phyloP scores from a whole-genome alignment of 2,888 invertebrate species.

The Notocelia uddmanniana region DNA sequence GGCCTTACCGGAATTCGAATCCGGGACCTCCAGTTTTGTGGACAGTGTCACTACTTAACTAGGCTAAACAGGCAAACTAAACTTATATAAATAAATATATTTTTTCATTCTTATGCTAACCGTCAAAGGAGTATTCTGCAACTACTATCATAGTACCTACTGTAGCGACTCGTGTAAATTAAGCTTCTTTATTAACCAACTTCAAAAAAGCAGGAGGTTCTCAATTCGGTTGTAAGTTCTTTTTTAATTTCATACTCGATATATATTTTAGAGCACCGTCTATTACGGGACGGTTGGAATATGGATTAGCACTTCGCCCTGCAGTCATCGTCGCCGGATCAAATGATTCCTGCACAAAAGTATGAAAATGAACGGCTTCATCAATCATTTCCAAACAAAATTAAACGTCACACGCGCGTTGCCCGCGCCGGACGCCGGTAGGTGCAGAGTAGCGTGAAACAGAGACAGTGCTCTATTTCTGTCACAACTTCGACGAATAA shows the following conservation, averaged over 20 bases:
- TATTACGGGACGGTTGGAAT: constrained; percentile 2
- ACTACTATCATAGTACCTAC: too few relatives aligned
- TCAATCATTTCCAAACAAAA: constrained; percentile 84
- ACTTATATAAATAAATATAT: too few relatives aligned
- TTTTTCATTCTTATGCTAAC: too few relatives aligned
- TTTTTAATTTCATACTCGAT: background rate
- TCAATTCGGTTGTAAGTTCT: too few relatives aligned
- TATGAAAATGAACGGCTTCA: constrained; percentile 77
- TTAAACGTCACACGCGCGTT: constrained; percentile 83
- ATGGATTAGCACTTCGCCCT: constrained; percentile 28
- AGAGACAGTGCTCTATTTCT: constrained; percentile 47
- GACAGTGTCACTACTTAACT: too few relatives aligned
- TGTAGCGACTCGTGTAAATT: background rate
- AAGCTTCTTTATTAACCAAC: too few relatives aligned
- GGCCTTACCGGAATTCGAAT: too few relatives aligned
- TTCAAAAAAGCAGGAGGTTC: too few relatives aligned
- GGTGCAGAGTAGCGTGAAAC: constrained; percentile 60
- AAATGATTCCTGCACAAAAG: constrained; percentile 64
- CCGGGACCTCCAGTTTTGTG: too few relatives aligned
- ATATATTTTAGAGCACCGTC: background rate
- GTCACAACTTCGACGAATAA: background rate
- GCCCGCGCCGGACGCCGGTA: constrained; percentile 67
- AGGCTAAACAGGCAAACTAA: too few relatives aligned
- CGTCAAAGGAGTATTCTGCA: too few relatives aligned
- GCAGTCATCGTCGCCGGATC: constrained; percentile 44